Evolutionary conservation across 2,888 invertebrate genomes (phyloP).

Genomic region (Sinopyrophorus schimmeli): DNA sequence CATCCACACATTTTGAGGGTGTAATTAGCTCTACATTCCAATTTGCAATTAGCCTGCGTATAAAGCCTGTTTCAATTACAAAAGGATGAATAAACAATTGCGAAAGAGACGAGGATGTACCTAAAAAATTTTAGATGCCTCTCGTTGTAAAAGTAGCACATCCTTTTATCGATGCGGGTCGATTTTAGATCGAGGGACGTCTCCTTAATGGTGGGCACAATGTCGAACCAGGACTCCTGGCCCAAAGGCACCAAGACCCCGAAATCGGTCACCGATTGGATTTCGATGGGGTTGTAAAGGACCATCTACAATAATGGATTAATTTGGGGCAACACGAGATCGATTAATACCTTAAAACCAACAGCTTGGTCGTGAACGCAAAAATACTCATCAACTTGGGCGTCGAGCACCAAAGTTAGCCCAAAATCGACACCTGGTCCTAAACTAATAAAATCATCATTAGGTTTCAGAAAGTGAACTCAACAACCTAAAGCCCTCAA

Average conservation of each 20-base stretch:
- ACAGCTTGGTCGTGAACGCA: conserved; percentile 75
- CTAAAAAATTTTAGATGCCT: conserved; percentile 68
- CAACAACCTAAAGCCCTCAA: conserved; percentile 43
- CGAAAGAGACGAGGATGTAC: conserved; percentile 38
- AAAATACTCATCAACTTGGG: conserved; percentile 73
- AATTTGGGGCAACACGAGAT: no score
- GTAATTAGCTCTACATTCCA: conserved; percentile 15
- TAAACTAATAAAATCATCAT: conserved; percentile 39
- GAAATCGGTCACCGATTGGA: conserved; percentile 76
- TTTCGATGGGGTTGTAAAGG: conserved; percentile 79
- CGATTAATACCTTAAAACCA: conserved; percentile 17
- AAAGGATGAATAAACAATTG: background rate
- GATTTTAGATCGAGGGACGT: conserved; percentile 62
- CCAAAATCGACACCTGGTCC: conserved; percentile 77
- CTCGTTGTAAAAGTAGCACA: conserved; percentile 76
- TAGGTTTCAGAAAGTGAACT: background rate
- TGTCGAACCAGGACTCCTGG: conserved; percentile 69
- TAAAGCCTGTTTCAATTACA: no score
- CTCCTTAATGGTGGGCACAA: conserved; percentile 69
- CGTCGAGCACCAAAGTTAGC: conserved; percentile 71
- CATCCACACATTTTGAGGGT: conserved; percentile 12
- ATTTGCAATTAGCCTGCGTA: conserved; percentile 8
- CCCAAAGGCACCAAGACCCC: conserved; percentile 74
- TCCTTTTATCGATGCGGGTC: conserved; percentile 66
- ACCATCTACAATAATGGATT: conserved; percentile 62